A percentile compares a stretch with the other conserved stretches of the same genome.
phyloP scores from a whole-genome alignment of 2,797 vertebrate genomes.

The Tamandua tetradactyla region DNA sequence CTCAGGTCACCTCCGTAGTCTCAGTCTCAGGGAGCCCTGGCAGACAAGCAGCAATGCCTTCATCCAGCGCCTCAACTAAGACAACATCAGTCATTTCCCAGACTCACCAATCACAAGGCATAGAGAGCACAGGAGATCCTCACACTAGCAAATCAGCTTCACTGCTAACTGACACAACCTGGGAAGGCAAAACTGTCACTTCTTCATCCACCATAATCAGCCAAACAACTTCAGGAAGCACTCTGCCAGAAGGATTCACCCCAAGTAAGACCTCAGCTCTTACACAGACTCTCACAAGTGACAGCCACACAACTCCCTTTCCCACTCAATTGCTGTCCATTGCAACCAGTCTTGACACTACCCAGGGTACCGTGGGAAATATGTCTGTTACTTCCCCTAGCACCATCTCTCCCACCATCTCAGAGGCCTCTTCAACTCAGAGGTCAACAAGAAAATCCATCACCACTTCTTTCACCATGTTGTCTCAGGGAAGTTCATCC shows the following conservation, averaged over 20 bases:
- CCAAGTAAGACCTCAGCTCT: background rate
- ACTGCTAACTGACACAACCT: background rate
- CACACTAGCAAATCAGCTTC: background rate
- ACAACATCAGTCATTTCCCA: background rate
- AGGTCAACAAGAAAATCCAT: background rate
- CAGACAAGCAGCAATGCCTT: background rate
- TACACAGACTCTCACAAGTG: background rate
- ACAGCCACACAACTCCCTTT: background rate
- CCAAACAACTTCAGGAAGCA: background rate
- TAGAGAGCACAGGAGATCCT: background rate
- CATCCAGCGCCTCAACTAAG: background rate
- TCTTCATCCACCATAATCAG: background rate
- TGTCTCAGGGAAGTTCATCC: background rate
- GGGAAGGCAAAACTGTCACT: background rate
- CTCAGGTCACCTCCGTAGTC: background rate
- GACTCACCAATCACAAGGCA: background rate
- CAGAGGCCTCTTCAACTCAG: no score
- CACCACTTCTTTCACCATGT: background rate
- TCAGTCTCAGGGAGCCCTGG: background rate
- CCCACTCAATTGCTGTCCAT: background rate
- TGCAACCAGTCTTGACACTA: background rate
- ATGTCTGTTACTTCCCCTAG: background rate
- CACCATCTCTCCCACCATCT: no score
- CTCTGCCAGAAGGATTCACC: background rate
- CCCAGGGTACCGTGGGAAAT: no score